These are phyloP conservation scores for Vicugna pacos DNA, from an alignment of 2,113 vertebrate species.

Conservation along the genomic window DNA sequence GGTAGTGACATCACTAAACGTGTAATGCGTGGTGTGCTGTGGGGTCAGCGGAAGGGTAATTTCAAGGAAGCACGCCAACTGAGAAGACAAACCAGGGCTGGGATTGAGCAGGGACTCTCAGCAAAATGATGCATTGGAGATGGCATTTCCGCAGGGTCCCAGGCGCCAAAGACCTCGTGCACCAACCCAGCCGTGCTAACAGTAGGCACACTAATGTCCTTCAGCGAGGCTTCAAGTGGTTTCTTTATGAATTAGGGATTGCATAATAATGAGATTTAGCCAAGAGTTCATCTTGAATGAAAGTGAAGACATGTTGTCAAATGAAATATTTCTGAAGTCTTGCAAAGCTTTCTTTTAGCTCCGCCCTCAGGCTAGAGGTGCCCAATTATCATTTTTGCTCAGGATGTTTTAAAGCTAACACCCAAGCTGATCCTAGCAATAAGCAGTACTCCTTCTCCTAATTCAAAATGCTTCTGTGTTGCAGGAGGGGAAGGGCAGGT, in stretches of 20 bases:
- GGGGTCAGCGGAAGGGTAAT: constrained; percentile 47
- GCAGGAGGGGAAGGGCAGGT: fast-evolving
- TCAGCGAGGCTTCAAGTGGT: not conserved
- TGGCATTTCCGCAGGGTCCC: not conserved
- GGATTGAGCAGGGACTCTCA: constrained; percentile 32
- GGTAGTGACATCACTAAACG: constrained; percentile 15
- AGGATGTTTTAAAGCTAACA: not conserved
- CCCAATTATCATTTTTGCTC: not conserved
- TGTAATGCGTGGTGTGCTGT: not conserved
- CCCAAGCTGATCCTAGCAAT: not conserved
- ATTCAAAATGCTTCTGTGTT: not conserved
- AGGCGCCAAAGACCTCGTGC: not conserved
- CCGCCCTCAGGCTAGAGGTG: not conserved
- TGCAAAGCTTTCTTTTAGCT: not conserved
- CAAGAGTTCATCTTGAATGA: not conserved
- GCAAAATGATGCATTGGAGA: constrained; percentile 38
- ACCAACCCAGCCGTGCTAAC: not conserved
- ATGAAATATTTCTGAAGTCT: not conserved
- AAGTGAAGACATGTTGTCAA: not conserved
- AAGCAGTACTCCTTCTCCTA: not conserved
- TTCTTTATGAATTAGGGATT: not conserved
- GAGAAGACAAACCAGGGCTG: constrained; percentile 14
- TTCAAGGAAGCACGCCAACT: constrained; percentile 12
- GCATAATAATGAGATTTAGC: not conserved
- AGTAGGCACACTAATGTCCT: not conserved